Base-by-base conservation (phyloP, 2,113 vertebrate genomes). In the Seriola rivoliana region DNA sequence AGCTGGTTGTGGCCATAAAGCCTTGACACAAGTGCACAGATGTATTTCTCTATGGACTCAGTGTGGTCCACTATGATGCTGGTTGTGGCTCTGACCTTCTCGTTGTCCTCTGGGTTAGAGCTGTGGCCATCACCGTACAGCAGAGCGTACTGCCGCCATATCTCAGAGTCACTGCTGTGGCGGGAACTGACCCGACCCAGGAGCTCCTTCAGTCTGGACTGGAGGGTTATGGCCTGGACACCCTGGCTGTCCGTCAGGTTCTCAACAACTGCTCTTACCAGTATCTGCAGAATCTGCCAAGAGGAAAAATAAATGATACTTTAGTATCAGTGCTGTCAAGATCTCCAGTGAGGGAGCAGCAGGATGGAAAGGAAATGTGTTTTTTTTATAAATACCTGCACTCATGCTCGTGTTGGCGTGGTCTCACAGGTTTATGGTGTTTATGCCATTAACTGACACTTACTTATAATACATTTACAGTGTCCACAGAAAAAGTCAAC, bases 121-220 rank as follows among this genome's bases (percentile, higher is more conserved):
- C 94, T 96, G 76, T 88, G 93, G 5, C 98, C 98, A 0, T 95
- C 93, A 25, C 97, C 97, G 32, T 96, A 95, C 0, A 99, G 90
- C 4, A 19, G 90, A 5, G 97, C 97, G 11, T 99, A 99, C 78
- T 97, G 95, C 79, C 88, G 96, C 98, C 98, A 99, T 82, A 99
- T 85, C 21, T 96, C 92, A 1, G 93, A 92, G 40, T 99, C 96
- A 0, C 88, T 95, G 75, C 96, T 97, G 90, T 97, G 96, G 80
- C 93, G 95, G n/a, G 97, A 94, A 17, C 95, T 98, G 85, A 98
- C 95, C 86, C 98, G 94, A 21, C 98, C 98, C 21, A 99, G 86
- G 6, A 99, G 95, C 82, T 97, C 97, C 84, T 92, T 96, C 74
- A 99, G 66, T 82, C 96, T 97, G 52, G 93, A 82, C 66, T 80